phyloP scores from a whole-genome alignment of 2,888 invertebrate genomes.

The Chromoteleia sp. region DNA sequence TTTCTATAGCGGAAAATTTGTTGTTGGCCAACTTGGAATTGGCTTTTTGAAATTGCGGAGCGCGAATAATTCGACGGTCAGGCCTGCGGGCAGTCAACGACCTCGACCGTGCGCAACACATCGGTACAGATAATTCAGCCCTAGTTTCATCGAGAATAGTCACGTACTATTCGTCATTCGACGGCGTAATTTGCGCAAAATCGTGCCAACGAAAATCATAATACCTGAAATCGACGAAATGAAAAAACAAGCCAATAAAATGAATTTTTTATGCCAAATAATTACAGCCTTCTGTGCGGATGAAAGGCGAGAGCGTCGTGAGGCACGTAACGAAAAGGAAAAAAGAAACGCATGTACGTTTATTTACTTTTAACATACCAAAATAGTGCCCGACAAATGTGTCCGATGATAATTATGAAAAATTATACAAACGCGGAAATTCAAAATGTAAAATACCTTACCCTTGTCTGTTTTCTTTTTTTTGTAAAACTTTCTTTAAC shows the following conservation, averaged over 20 bases:
- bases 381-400: too few relatives aligned
- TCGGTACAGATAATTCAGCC: slow-evolving; percentile 31
- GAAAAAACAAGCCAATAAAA: slow-evolving; percentile 6
- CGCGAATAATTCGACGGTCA: slow-evolving; percentile 62
- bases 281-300: background rate
- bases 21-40: slow-evolving; percentile 24
- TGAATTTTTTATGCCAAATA: slow-evolving; percentile 20
- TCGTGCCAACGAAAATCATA: background rate
- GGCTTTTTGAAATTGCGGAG: slow-evolving; percentile 46
- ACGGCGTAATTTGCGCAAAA: background rate
- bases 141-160: slow-evolving; percentile 15
- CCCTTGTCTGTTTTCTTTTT: too few relatives aligned
- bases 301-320: background rate
- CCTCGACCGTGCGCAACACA: slow-evolving; percentile 58
- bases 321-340: too few relatives aligned
- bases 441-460: too few relatives aligned
- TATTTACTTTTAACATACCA: too few relatives aligned
- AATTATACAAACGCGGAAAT: too few relatives aligned
- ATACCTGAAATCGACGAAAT: background rate
- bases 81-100: slow-evolving; percentile 65
- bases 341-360: too few relatives aligned
- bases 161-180: background rate
- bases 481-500: too few relatives aligned
- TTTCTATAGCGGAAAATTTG: slow-evolving; percentile 44
- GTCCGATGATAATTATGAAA: too few relatives aligned